Conservation (phyloP, 2,113 vertebrate species). For the Empidonax traillii region DNA sequence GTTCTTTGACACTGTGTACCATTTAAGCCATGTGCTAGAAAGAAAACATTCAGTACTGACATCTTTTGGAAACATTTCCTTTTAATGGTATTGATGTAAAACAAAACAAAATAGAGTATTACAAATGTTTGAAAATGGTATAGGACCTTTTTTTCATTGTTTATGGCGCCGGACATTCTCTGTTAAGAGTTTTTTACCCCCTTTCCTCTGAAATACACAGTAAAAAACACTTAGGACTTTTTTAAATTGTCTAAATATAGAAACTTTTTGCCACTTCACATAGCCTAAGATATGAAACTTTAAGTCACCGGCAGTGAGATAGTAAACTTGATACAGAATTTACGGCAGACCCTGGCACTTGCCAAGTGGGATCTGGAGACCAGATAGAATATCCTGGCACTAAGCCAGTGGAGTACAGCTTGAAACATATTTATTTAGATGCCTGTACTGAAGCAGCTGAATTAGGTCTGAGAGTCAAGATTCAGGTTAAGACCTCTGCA, state of each 20-base stretch:
- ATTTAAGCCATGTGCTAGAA: not conserved
- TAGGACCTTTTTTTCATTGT: not conserved
- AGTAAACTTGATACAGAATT: not conserved
- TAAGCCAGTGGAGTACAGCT: not conserved
- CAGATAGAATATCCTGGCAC: not conserved
- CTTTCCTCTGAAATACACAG: not conserved
- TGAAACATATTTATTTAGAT: not conserved
- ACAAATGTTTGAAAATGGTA: not conserved
- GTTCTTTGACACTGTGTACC: not conserved
- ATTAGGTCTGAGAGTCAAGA: not conserved
- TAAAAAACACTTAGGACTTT: not conserved
- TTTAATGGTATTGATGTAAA: not conserved
- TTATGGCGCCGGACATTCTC: not conserved
- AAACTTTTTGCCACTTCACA: not conserved
- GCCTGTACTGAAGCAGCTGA: not conserved
- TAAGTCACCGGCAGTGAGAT: not conserved
- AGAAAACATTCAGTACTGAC: not conserved
- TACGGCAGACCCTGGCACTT: not conserved
- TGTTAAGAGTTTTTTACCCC: rapidly evolving
- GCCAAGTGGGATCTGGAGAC: not conserved
- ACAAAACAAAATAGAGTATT: not conserved
- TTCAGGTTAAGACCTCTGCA: not conserved
- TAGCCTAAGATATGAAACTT: not conserved
- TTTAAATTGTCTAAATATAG: not conserved
- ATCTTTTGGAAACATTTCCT: not conserved